Evolutionary conservation across 2,797 vertebrate species (phyloP).

Genomic region (Apogon talboti): DNA sequence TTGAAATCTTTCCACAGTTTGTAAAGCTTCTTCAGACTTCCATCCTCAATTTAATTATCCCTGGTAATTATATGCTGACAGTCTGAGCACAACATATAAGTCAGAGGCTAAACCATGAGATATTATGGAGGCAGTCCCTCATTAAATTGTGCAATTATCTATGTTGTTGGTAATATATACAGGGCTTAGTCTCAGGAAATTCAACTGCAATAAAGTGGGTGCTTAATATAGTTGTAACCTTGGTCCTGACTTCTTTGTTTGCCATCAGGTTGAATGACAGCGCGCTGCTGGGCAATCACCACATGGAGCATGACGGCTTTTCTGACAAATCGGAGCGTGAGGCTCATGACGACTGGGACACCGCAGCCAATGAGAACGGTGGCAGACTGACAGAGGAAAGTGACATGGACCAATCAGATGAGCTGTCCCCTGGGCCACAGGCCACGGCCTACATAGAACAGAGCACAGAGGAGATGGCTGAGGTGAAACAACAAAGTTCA

Average conservation of each 20-base stretch:
- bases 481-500: constrained; percentile 80
- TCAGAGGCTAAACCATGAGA: not conserved
- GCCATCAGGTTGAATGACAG: constrained; percentile 87
- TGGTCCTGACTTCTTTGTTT: constrained; percentile 36
- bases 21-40: not conserved
- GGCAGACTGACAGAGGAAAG: constrained; percentile 90
- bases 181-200: not conserved
- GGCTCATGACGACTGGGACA: constrained; percentile 90
- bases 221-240: constrained; percentile 14
- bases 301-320: constrained; percentile 91
- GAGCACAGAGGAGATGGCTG: constrained; percentile 91
- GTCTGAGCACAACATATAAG: not conserved
- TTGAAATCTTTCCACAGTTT: not conserved
- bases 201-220: not conserved
- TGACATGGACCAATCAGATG: constrained; percentile 91
- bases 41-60: not conserved
- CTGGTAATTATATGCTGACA: not conserved
- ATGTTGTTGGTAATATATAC: not conserved
- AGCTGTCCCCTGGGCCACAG: constrained; percentile 78
- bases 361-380: constrained; percentile 85
- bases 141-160: constrained; percentile 16
- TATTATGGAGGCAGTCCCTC: not conserved
- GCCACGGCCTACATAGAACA: constrained; percentile 93
- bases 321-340: constrained; percentile 95
- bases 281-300: constrained; percentile 84